Percentiles rank a stretch among this genome's conserved stretches.
phyloP scores from a whole-genome alignment of 2,113 vertebrate species.

The Psettodes erumei region DNA sequence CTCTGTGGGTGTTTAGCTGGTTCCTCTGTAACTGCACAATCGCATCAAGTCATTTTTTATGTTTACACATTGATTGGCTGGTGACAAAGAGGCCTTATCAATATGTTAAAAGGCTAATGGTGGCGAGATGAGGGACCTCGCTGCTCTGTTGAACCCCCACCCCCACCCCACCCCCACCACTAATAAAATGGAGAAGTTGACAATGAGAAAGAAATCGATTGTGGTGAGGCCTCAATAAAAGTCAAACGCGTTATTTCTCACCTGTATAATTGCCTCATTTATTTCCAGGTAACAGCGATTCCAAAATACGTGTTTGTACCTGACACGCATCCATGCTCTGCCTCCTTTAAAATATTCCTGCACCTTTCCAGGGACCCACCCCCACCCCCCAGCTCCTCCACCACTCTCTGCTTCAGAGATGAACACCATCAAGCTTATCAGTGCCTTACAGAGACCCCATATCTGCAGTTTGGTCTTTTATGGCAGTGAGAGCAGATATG shows the following conservation, averaged over 20 bases:
- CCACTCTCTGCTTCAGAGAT: slow-evolving; percentile 10
- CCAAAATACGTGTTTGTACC: background rate
- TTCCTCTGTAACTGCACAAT: too few species aligned
- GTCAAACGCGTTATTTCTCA: too few species aligned
- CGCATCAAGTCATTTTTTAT: background rate
- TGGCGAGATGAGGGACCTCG: background rate
- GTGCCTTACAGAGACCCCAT: slow-evolving; percentile 18
- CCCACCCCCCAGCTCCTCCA: background rate
- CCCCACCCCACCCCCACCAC: too few species aligned
- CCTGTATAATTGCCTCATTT: background rate
- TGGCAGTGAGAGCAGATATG: background rate
- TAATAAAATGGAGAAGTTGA: background rate
- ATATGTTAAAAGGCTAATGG: background rate
- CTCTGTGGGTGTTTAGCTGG: too few species aligned
- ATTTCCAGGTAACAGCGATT: background rate
- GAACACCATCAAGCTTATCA: slow-evolving; percentile 34
- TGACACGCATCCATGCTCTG: background rate
- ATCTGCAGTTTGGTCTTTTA: slow-evolving; percentile 34
- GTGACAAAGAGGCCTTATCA: background rate
- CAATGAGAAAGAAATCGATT: background rate
- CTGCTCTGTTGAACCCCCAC: too few species aligned
- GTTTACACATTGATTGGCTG: background rate
- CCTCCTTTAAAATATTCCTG: background rate
- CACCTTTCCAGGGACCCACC: background rate
- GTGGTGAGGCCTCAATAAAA: background rate